phyloP scores from a whole-genome alignment of 1,140 invertebrate species.

The Ostrea edulis region DNA sequence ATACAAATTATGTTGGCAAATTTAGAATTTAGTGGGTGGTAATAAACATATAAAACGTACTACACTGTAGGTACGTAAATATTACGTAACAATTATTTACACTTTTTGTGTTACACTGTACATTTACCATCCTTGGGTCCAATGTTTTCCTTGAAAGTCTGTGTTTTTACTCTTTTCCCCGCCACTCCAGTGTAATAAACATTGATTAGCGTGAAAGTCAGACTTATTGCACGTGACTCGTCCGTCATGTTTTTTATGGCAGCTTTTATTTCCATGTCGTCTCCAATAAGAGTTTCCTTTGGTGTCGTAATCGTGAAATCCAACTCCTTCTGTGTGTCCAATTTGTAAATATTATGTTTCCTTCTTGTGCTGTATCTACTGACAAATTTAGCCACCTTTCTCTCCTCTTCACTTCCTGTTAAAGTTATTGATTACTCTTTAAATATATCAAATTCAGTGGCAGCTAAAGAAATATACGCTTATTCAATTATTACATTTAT shows the following conservation, averaged over 20 bases:
- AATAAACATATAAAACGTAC: too few relatives aligned
- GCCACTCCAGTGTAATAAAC: slow-evolving; percentile 62
- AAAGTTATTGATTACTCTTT: not conserved
- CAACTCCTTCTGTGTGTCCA: slow-evolving; percentile 47
- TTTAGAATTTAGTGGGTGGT: not conserved
- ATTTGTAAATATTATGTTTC: slow-evolving; percentile 55
- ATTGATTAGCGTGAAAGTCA: slow-evolving; percentile 50
- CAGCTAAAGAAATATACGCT: too few relatives aligned
- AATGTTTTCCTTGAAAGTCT: slow-evolving; percentile 20
- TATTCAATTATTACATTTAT: too few relatives aligned
- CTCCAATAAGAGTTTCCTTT: slow-evolving; percentile 48
- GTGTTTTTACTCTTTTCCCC: slow-evolving; percentile 45
- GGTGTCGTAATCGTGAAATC: slow-evolving; percentile 45
- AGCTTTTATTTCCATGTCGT: slow-evolving; percentile 51
- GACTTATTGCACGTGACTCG: slow-evolving; percentile 19
- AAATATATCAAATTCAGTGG: too few relatives aligned
- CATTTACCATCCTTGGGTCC: not conserved
- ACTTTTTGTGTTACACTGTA: not conserved
- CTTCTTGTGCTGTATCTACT: slow-evolving; percentile 55
- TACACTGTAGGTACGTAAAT: too few relatives aligned
- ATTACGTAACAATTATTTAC: too few relatives aligned
- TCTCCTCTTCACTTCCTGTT: slow-evolving; percentile 60
- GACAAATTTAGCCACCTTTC: slow-evolving; percentile 60
- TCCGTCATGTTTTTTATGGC: slow-evolving; percentile 53
- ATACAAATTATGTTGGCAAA: not conserved